Percentiles rank a stretch among this genome's conserved stretches.
Conservation (phyloP, 2,888 invertebrate genomes). For the Euclidia mi region DNA sequence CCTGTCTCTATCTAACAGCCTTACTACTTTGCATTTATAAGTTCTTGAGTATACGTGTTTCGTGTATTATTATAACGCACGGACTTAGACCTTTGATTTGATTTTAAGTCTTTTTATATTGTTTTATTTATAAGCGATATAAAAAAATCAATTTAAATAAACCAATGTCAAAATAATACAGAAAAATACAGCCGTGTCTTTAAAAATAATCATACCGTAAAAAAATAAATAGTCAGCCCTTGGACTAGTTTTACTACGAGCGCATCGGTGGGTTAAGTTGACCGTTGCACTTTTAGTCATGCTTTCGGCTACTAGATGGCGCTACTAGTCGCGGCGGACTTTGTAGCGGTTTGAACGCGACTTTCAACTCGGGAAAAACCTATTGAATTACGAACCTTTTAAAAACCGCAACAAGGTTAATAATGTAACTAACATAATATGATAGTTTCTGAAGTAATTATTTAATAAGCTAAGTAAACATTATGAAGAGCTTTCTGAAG, state of each 20-base stretch:
- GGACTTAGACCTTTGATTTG: too few species aligned
- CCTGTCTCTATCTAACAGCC: slow-evolving; percentile 78
- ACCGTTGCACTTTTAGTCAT: slow-evolving; percentile 58
- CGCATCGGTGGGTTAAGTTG: background rate
- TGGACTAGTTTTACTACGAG: background rate
- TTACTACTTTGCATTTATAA: slow-evolving; percentile 36
- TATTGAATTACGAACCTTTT: background rate
- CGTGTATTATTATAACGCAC: background rate
- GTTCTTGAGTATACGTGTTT: slow-evolving; percentile 10
- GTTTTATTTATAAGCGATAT: too few species aligned
- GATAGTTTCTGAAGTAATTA: background rate
- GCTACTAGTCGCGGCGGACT: slow-evolving; percentile 54
- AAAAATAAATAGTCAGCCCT: background rate
- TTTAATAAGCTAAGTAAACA: background rate
- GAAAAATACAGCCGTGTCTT: too few species aligned
- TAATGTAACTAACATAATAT: too few species aligned
- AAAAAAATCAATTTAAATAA: background rate
- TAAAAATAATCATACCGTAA: background rate
- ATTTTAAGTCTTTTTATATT: too few species aligned
- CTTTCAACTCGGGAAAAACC: background rate
- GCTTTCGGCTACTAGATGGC: slow-evolving; percentile 83
- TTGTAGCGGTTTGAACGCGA: background rate
- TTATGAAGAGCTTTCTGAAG: too few species aligned
- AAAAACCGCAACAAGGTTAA: too few species aligned
- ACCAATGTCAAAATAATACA: too few species aligned